Base-by-base conservation (phyloP, 2,113 vertebrate genomes). In the Anguilla japonica region DNA sequence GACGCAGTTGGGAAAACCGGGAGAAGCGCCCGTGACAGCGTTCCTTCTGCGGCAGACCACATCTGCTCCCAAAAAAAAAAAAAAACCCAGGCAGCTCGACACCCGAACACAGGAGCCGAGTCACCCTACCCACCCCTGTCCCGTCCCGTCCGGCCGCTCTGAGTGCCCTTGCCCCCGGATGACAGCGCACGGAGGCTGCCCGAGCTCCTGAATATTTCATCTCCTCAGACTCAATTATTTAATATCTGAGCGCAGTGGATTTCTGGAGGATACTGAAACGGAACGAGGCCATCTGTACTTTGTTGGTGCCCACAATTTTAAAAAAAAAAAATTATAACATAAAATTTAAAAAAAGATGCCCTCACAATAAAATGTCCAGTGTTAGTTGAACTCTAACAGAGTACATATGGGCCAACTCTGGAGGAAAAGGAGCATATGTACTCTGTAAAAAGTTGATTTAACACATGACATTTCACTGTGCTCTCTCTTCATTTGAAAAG, bases 161-260 rank as follows among this genome's bases (percentile, higher is more conserved):
- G 34, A 34, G 34, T 34, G 34, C 34, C 92, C 91, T 90, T 90
- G 90, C 91, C 91, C 88, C 81, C 81, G 91, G 93, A 92, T 93
- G 93, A 89, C 90, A 88, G 18, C 81, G 88, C 89, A 90, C 87
- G 84, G 89, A 91, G 90, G 91, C 88, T 88, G 92, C 94, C 94
- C 93, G 93, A 94, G 91, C 94, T 94, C 88, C 93, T 95, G 93
- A 93, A 94, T 95, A 92, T 95, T 95, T 95, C 91, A 95, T 94
- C 93, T 94, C 90, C 90, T 88, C 87, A 90, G 91, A 91, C 93
- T 95, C 93, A 93, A 94, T 94, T 95, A 95, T 95, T 95, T 94
- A 94, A 94, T 93, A 94, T 93, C 92, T 91, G 91, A 93, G 90
- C 89, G 90, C 89, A 90, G 91, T 89, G 86, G 88, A 93, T 91